These are phyloP conservation scores for Mamestra brassicae DNA, from an alignment of 2,888 invertebrate genomes.

Conservation along the genomic window DNA sequence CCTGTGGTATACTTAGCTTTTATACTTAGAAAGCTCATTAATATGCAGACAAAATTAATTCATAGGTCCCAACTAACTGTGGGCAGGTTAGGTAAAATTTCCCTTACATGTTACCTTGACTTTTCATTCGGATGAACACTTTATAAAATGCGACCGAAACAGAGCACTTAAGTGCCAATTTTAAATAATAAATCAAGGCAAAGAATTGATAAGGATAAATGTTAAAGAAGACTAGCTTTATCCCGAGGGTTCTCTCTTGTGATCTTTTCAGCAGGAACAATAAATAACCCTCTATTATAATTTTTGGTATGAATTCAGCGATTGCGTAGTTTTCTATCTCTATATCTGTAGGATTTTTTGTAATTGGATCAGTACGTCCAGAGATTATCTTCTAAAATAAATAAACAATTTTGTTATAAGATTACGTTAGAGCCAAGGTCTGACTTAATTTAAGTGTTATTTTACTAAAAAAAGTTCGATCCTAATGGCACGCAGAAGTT, in stretches of 20 bases:
- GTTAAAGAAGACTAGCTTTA: no score
- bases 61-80: background rate
- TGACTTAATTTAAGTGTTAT: background rate
- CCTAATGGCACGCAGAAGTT: background rate
- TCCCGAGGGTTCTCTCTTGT: no score
- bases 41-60: slow-evolving; percentile 46
- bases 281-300: no score
- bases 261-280: no score
- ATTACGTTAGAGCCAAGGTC: background rate
- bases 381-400: no score
- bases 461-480: background rate
- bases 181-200: no score
- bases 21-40: slow-evolving; percentile 48
- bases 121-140: slow-evolving; percentile 26
- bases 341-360: no score
- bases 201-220: no score
- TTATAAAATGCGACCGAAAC: background rate
- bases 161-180: background rate
- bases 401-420: no score
- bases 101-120: slow-evolving; percentile 12
- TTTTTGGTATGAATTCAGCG: no score
- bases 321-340: no score
- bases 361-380: no score
- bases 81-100: slow-evolving; percentile 31
- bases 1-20: slow-evolving; percentile 25